A percentile compares a stretch with the other conserved stretches of the same genome.
phyloP scores from a whole-genome alignment of 2,888 invertebrate species.

The Habrosyne pyritoides region DNA sequence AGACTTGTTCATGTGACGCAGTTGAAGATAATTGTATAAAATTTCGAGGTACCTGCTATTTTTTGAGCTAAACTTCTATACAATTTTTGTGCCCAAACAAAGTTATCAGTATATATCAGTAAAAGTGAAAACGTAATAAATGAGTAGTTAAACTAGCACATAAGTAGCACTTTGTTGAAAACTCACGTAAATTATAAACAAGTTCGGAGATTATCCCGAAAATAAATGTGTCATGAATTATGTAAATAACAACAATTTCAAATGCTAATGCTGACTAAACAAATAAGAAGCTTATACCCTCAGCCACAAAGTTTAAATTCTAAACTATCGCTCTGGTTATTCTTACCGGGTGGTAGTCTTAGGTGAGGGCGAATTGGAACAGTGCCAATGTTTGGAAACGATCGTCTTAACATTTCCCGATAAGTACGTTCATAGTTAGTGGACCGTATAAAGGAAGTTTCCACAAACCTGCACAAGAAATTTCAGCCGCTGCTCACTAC shows the following conservation, averaged over 20 bases:
- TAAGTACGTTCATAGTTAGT: constrained; percentile 62
- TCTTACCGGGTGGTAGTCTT: constrained; percentile 31
- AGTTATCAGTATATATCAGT: no score
- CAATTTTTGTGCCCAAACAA: no score
- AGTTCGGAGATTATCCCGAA: neutral
- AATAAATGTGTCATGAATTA: constrained; percentile 7
- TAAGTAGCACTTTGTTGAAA: constrained; percentile 3
- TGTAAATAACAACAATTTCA: constrained; percentile 14
- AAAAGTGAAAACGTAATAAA: no score
- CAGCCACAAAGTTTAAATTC: constrained; percentile 24
- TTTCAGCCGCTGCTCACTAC: constrained; percentile 40
- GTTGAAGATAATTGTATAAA: no score
- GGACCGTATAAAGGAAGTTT: constrained; percentile 62
- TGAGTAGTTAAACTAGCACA: no score
- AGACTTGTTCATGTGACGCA: no score
- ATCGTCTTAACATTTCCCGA: constrained; percentile 64
- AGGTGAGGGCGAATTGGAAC: constrained; percentile 55
- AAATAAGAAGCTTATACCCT: constrained; percentile 35
- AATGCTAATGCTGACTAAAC: constrained; percentile 9
- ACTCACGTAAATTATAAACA: constrained; percentile 5
- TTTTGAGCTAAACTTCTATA: no score
- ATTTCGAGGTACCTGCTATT: no score
- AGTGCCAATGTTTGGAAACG: constrained; percentile 64
- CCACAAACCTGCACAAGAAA: constrained; percentile 57
- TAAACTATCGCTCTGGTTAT: constrained; percentile 27